A percentile compares a stretch with the other conserved stretches of the same genome.
phyloP scores from a whole-genome alignment of 35 echinoderm and acorn worm species.

The Hemicentrotus pulcherrimus region DNA sequence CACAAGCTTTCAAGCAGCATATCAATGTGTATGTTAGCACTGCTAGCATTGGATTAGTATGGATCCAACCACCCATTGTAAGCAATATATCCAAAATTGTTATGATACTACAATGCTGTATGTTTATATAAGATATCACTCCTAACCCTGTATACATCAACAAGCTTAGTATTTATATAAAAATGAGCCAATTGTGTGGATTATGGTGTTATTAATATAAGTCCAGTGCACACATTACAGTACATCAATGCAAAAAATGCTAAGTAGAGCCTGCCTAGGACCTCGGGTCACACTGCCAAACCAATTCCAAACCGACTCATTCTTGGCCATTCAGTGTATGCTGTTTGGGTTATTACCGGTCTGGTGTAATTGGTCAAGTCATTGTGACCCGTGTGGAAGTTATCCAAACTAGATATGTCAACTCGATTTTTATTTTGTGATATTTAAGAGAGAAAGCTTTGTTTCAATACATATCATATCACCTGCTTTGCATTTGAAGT shows the following conservation, averaged over 20 bases:
- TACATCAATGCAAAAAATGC: background rate
- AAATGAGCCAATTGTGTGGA: background rate
- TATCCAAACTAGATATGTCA: background rate
- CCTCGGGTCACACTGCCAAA: too few species aligned
- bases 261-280: background rate
- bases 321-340: too few species aligned
- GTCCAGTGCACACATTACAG: background rate
- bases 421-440: background rate
- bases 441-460: background rate
- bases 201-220: background rate
- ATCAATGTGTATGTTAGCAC: background rate
- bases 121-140: background rate
- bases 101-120: background rate
- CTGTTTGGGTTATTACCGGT: too few species aligned
- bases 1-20: slow-evolving; percentile 1
- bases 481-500: slow-evolving; percentile 17
- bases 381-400: background rate
- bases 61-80: background rate
- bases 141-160: background rate
- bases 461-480: background rate
- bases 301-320: too few species aligned
- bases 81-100: background rate
- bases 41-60: background rate
- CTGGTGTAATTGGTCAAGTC: too few species aligned
- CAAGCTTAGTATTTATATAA: background rate